Evolutionary conservation across 1,140 invertebrate species (phyloP), one percentile per base, ranked within the genome.

Genomic region (Cydia fagiglandana): DNA sequence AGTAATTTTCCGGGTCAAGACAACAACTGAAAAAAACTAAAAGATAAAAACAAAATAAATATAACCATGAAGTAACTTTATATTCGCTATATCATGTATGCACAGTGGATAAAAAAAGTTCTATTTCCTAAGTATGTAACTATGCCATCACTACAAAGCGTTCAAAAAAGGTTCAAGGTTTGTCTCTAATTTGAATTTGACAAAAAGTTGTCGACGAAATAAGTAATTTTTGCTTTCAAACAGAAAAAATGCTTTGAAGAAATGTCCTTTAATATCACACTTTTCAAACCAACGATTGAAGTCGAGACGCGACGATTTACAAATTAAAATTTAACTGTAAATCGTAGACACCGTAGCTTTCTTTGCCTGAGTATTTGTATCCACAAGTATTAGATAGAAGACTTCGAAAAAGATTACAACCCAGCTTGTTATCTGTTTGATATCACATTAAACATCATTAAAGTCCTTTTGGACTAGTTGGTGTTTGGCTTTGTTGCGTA

Each of bases 221-320:
- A 10, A 7, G 38, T 41, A 9, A 41, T 34, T 38, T 38, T 28
- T 38, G 13, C 30, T 34, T 34, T 34, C 12, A 34, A 68, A 34
- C 28, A 68, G 13, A 38, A 38, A 34, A 34, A 41, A 41, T 0
- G 64, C 64, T 68, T 38, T 68, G 64, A 68, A 68, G 10, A 7
- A 15, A 68, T 30, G 7, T 34, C 15, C 13, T 68, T 68, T 34
- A 68, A 30, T 68, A 38, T 68, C 64, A 66, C 28, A 66, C 28
- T 68, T 68, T 68, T 38, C n/a, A 68, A 68, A 1, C 7, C 30
- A 38, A 68, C 28, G 64, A 28, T 34, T n/a, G 28, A 28, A 47
- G 45, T 3, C 45, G 45, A 56, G 53, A n/a, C 15, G n/a, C 53
- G n/a, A 17, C 53, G 7, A 56, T 17, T 56, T 56, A 17, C 12